Evolutionary conservation across 2,797 vertebrate genomes (phyloP).

Genomic region (Anguilla anguilla): DNA sequence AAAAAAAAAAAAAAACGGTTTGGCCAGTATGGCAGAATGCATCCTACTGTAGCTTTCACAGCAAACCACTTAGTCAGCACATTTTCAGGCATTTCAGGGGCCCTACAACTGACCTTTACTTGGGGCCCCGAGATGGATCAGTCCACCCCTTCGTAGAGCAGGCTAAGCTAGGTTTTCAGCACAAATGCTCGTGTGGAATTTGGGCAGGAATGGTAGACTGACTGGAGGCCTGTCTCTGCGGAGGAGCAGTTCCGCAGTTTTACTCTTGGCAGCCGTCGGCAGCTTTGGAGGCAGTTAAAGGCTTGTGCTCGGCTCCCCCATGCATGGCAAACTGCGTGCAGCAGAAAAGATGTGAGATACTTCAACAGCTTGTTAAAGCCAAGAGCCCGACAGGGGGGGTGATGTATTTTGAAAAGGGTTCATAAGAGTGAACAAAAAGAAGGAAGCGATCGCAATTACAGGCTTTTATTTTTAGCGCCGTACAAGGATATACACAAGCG

Average conservation of each 20-base stretch:
- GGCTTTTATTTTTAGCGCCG: not conserved
- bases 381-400: not conserved
- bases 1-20: no score
- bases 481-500: not conserved
- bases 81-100: no score
- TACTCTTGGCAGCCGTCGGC: conserved; percentile 4
- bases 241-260: no score
- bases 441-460: not conserved
- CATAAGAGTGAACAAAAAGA: not conserved
- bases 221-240: not conserved
- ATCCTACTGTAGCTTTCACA: no score
- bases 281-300: not conserved
- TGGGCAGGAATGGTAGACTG: not conserved
- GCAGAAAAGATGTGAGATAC: not conserved
- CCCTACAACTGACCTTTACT: no score
- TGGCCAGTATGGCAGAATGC: no score
- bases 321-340: conserved; percentile 13
- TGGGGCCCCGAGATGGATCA: no score
- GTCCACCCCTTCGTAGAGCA: no score
- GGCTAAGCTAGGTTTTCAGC: no score
- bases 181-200: not conserved
- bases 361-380: conserved; percentile 21
- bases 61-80: no score
- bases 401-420: conserved; percentile 17
- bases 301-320: not conserved